phyloP scores from a whole-genome alignment of 2,888 invertebrate species.

The Ennomos fuscantarius region DNA sequence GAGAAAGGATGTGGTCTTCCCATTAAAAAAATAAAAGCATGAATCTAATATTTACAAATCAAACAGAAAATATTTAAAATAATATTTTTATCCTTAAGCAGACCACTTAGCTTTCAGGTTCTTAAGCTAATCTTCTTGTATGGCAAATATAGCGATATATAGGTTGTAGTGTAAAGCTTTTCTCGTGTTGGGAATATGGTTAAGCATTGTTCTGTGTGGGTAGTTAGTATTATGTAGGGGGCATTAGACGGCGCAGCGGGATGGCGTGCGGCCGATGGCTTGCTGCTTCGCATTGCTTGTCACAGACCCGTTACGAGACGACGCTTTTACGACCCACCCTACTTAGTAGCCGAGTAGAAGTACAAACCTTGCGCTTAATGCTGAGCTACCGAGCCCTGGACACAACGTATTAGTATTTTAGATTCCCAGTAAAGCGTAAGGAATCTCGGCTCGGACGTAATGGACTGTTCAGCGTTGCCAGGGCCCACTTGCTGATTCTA shows the following conservation, averaged over 20 bases:
- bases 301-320: slow-evolving; percentile 62
- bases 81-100: neutral
- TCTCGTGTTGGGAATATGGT: slow-evolving; percentile 44
- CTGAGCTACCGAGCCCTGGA: slow-evolving; percentile 36
- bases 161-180: slow-evolving; percentile 46
- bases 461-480: slow-evolving; percentile 43
- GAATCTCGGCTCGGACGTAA: slow-evolving; percentile 38
- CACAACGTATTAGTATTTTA: slow-evolving; percentile 66
- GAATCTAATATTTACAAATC: too few relatives aligned
- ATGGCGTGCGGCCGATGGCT: slow-evolving; percentile 67
- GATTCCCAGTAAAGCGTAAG: slow-evolving; percentile 50
- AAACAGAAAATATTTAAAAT: too few relatives aligned
- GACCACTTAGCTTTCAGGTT: slow-evolving; percentile 19
- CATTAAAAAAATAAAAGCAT: too few relatives aligned
- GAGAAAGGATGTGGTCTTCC: too few relatives aligned
- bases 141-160: slow-evolving; percentile 20
- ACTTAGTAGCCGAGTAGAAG: slow-evolving; percentile 49
- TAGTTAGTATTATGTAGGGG: slow-evolving; percentile 38
- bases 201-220: slow-evolving; percentile 42
- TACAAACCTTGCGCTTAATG: slow-evolving; percentile 73
- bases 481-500: slow-evolving; percentile 59
- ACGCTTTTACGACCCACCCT: slow-evolving; percentile 68
- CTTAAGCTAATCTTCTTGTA: slow-evolving; percentile 32
- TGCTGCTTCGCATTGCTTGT: slow-evolving; percentile 58
- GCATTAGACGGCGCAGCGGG: slow-evolving; percentile 55